These are phyloP conservation scores for Drosophila kurseongensis DNA, from an alignment of 1,140 invertebrate species.

Conservation along the genomic window DNA sequence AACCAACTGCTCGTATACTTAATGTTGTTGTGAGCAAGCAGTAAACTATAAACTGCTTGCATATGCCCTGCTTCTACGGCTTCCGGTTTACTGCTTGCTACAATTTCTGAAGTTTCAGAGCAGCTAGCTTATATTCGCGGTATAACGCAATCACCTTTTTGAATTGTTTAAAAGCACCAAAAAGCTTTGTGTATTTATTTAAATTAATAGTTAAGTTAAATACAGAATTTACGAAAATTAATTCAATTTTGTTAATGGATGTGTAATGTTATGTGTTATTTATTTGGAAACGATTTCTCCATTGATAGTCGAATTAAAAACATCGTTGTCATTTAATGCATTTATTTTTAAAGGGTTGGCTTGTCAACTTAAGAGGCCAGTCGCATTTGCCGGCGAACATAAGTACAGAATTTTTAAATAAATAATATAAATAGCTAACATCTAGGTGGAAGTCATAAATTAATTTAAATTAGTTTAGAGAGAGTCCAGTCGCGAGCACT, in stretches of 20 bases:
- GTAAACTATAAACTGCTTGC: background rate
- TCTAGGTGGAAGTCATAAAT: conserved; percentile 74
- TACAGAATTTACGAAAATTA: background rate
- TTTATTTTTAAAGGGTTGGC: conserved; percentile 32
- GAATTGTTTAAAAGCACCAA: background rate
- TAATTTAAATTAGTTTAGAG: conserved; percentile 78
- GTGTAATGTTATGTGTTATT: too few species aligned
- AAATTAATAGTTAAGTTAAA: background rate
- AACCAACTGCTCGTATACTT: background rate
- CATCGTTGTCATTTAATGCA: conserved; percentile 10
- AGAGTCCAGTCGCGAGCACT: conserved; percentile 55
- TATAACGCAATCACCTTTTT: background rate
- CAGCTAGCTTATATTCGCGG: background rate
- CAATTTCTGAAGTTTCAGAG: background rate
- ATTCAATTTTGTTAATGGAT: too few species aligned
- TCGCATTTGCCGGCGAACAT: conserved; percentile 22
- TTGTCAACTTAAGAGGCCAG: conserved; percentile 48
- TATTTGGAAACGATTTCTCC: too few species aligned
- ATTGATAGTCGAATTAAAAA: background rate
- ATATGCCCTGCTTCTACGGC: background rate
- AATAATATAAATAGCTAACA: conserved; percentile 77
- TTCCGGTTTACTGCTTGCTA: background rate
- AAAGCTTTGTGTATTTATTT: background rate
- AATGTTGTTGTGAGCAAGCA: background rate
- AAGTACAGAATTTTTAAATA: conserved; percentile 74